Base-by-base conservation (phyloP, 1,140 invertebrate genomes). In the Bradysia coprophila region DNA sequence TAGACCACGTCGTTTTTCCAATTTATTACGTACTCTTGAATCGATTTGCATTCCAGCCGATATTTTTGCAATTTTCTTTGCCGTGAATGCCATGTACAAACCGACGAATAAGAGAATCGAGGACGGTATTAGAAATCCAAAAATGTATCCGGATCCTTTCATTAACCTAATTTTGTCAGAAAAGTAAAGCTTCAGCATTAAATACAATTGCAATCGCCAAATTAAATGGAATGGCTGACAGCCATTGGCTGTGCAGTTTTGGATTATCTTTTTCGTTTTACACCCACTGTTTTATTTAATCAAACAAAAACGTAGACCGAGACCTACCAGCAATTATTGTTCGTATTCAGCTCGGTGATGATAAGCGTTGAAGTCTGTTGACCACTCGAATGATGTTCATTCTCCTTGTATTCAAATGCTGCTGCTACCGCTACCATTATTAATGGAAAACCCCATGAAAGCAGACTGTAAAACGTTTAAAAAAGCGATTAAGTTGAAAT, bases 1-100 rank as follows among this genome's bases (percentile, higher is more conserved):
- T 34, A 76, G 50, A 13, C 62, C 60, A 24, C 71, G 62, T 40
- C 71, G 63, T 40, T 66, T 57, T 37, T 66, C 65, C 65, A 75
- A 69, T 54, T 72, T 75, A 46, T 73, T 67, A 18, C 71, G 63
- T 24, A 67, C 61, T 44, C 69, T 67, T 43, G 65, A 57, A 43
- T 73, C 68, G n/a, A 72, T 52, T 45, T 72, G 67, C 60, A 73
- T 66, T 28, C 22, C 28, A 4, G 43, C 43, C 21, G 43, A 40
- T 19, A 44, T 38, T 59, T 64, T 41, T 58, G 61, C 4, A 55
- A 37, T 24, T 18, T 39, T 16, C 5, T 21, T 28, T 8, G 38
- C 24, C 18, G 34, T 36, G 11, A 16, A 32, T 3, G 43, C 38
- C 11, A 44, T 23, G 40, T 44, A 33, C 19, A 34, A 44, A 2